Evolutionary conservation across 2,113 vertebrate species (phyloP).

Genomic region (Suricata suricatta): DNA sequence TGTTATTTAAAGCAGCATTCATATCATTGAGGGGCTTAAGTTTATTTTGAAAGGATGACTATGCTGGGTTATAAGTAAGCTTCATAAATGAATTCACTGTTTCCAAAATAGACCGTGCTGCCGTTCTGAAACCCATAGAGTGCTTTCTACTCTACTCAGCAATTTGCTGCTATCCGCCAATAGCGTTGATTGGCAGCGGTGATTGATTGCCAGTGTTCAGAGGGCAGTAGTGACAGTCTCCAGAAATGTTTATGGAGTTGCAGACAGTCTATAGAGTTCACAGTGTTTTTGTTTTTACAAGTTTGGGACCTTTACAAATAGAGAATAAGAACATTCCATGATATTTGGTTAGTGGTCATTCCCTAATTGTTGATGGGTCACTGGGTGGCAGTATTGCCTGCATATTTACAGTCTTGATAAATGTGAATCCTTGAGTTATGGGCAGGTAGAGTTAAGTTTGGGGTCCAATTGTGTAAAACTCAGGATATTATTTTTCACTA

Average conservation of each 20-base stretch:
- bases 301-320: background rate
- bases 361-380: background rate
- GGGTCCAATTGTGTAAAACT: constrained; percentile 14
- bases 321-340: background rate
- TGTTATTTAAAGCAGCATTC: constrained; percentile 20
- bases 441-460: background rate
- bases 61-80: constrained; percentile 20
- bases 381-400: constrained; percentile 68
- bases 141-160: background rate
- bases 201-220: background rate
- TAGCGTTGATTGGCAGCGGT: background rate
- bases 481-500: background rate
- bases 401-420: constrained; percentile 1
- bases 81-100: background rate
- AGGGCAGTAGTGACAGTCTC: background rate
- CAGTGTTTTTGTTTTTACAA: background rate
- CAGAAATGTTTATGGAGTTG: background rate
- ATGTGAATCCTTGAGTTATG: background rate
- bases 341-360: background rate
- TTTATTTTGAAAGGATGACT: background rate
- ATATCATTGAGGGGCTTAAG: background rate
- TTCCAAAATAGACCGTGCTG: background rate
- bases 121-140: background rate
- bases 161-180: background rate
- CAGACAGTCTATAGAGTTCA: background rate